A percentile compares a stretch with the other conserved stretches of the same genome.
Conservation (phyloP, 1,140 invertebrate genomes). For the Sycophila sp. region DNA sequence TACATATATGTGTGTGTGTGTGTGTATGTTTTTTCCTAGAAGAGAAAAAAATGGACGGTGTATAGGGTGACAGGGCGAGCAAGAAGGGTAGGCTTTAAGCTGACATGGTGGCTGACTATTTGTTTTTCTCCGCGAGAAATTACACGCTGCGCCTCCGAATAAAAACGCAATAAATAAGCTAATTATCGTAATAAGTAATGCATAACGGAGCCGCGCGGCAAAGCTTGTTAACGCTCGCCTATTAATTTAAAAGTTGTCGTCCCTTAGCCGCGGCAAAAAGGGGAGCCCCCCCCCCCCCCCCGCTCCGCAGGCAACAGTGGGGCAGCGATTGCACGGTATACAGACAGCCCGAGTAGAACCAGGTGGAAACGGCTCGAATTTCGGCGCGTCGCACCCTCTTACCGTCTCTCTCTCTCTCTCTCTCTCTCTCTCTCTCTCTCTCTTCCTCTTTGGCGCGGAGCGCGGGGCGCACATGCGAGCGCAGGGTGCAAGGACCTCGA, state of each 20-base stretch:
- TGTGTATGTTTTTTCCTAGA: no score
- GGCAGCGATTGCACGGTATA: no score
- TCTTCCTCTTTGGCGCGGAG: slow-evolving; percentile 5
- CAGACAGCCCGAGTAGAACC: slow-evolving; percentile 1
- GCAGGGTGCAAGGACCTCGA: slow-evolving; percentile 52
- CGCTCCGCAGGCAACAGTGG: not conserved
- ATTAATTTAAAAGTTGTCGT: slow-evolving; percentile 23
- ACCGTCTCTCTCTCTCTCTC: not conserved
- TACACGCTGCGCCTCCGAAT: not conserved
- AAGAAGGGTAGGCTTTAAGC: no score
- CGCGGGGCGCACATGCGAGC: not conserved
- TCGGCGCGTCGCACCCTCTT: slow-evolving; percentile 4
- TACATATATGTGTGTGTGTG: no score
- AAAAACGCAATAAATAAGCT: slow-evolving; percentile 12
- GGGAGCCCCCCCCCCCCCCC: not conserved
- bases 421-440: not conserved
- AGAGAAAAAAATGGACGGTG: no score
- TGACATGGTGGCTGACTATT: no score
- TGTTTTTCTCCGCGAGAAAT: not conserved
- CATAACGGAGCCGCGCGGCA: not conserved
- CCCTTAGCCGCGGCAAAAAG: no score
- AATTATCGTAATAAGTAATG: slow-evolving; percentile 13
- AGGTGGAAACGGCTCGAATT: slow-evolving; percentile 22
- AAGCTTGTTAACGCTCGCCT: slow-evolving; percentile 12
- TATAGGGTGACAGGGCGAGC: no score